These are phyloP conservation scores for Carpatolechia fugitivella DNA, from an alignment of 2,888 invertebrate genomes.

Conservation along the genomic window DNA sequence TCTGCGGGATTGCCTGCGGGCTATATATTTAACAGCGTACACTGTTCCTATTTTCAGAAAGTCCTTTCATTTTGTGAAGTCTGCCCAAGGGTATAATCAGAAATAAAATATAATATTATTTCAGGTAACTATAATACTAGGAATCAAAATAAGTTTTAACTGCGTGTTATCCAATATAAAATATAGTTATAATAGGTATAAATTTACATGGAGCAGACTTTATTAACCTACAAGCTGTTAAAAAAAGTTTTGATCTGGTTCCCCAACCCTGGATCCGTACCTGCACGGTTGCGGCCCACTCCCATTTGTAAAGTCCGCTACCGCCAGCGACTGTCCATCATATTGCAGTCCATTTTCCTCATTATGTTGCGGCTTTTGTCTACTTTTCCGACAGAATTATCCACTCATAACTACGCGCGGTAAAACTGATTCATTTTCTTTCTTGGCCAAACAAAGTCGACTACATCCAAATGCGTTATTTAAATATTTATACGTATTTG, in stretches of 20 bases:
- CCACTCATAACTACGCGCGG: background rate
- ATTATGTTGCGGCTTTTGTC: constrained; percentile 35
- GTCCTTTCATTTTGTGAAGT: background rate
- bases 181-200: too few relatives aligned
- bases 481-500: too few relatives aligned
- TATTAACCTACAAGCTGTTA: too few relatives aligned
- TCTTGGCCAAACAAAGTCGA: too few relatives aligned
- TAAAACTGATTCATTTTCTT: background rate
- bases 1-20: background rate
- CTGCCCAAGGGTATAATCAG: background rate
- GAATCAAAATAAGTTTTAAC: too few relatives aligned
- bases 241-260: background rate
- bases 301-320: constrained; percentile 49
- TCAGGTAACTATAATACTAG: background rate
- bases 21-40: background rate
- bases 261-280: background rate
- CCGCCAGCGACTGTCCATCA: constrained; percentile 40
- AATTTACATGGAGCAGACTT: too few relatives aligned
- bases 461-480: too few relatives aligned
- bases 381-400: constrained; percentile 2
- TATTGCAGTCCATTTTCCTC: constrained; percentile 50
- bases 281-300: constrained; percentile 48
- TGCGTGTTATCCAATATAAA: too few relatives aligned
- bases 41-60: background rate
- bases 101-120: background rate